phyloP scores from a whole-genome alignment of 1,140 invertebrate genomes.

The Zaprionus tsacasi region DNA sequence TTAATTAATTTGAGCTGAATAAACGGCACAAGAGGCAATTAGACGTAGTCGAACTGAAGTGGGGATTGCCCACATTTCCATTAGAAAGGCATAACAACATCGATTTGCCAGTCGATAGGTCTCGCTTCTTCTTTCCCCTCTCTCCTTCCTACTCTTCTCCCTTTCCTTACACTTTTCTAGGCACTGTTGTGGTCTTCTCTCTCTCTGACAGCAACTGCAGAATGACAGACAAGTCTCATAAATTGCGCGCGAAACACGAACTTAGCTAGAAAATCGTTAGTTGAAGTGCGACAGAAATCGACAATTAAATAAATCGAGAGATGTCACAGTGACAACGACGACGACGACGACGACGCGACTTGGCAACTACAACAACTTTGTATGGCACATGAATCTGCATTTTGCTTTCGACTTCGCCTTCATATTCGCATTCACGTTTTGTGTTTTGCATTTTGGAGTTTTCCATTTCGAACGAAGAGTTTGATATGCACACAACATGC shows the following conservation, averaged over 20 bases:
- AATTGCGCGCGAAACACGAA: constrained; percentile 57
- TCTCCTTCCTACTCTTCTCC: neutral
- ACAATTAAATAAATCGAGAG: constrained; percentile 79
- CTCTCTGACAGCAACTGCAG: constrained; percentile 14
- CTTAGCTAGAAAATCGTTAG: constrained; percentile 77
- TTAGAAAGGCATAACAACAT: constrained; percentile 65
- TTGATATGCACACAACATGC: constrained; percentile 74
- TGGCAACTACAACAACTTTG: constrained; percentile 18
- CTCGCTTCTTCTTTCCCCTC: neutral
- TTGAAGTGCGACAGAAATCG: constrained; percentile 74
- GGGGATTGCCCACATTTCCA: constrained; percentile 60
- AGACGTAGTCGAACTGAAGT: constrained; percentile 44
- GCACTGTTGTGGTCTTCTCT: neutral
- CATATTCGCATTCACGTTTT: too few relatives aligned
- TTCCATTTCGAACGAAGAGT: constrained; percentile 24
- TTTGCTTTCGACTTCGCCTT: constrained; percentile 21
- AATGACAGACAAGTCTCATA: constrained; percentile 56
- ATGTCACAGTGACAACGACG: constrained; percentile 55
- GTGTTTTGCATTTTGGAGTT: constrained; percentile 29
- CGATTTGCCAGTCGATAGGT: constrained; percentile 44
- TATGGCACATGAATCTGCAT: constrained; percentile 41
- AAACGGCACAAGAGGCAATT: constrained; percentile 41
- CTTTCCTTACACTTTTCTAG: neutral
- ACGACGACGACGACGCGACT: constrained; percentile 17
- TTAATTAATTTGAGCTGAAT: constrained; percentile 59